Percentiles rank a stretch among this genome's conserved stretches.
phyloP scores from a whole-genome alignment of 2,113 vertebrate species.

The Calcarius ornatus region DNA sequence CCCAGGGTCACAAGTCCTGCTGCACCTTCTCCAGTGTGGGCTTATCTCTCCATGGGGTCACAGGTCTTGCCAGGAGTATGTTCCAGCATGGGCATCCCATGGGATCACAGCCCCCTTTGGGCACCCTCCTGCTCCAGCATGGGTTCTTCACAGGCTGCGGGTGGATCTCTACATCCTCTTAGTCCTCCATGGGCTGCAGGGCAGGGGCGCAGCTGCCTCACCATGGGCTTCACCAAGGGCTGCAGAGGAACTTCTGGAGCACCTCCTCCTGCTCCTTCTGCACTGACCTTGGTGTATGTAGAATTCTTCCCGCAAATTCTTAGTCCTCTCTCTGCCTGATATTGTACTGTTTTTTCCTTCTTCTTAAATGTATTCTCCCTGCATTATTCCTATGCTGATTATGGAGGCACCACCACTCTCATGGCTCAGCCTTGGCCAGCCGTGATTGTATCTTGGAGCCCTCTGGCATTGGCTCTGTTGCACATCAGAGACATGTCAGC shows the following conservation, averaged over 20 bases:
- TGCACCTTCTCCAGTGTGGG: background rate
- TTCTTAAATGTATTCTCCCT: background rate
- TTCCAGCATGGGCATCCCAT: background rate
- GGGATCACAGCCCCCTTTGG: rapidly evolving
- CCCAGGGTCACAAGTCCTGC: background rate
- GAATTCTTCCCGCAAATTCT: background rate
- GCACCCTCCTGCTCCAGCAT: background rate
- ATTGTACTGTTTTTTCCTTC: background rate
- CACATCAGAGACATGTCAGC: background rate
- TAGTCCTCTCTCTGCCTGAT: background rate
- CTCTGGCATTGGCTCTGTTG: background rate
- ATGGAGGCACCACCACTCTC: background rate
- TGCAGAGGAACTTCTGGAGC: background rate
- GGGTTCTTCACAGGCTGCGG: background rate
- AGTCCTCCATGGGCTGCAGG: background rate
- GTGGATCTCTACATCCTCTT: background rate
- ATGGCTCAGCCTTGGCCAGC: background rate
- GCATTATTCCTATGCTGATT: background rate
- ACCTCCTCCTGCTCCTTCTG: background rate
- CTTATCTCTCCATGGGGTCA: rapidly evolving
- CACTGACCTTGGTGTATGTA: background rate
- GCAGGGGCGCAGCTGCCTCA: background rate
- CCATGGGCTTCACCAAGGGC: background rate
- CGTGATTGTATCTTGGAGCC: rapidly evolving
- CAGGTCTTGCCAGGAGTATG: background rate